phyloP scores from a whole-genome alignment of 2,888 invertebrate genomes.

The Crepidodera aurea region DNA sequence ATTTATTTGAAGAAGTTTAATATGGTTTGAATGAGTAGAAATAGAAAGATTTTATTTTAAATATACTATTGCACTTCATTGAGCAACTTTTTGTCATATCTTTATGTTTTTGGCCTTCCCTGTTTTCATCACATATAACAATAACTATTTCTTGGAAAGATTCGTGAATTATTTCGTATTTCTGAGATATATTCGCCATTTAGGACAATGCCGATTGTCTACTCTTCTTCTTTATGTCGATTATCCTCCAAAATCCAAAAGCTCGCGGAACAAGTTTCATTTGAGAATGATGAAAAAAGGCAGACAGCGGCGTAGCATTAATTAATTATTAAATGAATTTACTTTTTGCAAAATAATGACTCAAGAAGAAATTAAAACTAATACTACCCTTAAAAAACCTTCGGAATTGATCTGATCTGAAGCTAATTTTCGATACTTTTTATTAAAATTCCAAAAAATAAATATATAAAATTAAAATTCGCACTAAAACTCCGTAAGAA shows the following conservation, averaged over 20 bases:
- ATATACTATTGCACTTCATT: too few species aligned
- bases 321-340: not conserved
- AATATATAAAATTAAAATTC: too few species aligned
- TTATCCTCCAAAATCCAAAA: constrained; percentile 12
- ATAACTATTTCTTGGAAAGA: constrained; percentile 3
- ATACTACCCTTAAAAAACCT: too few species aligned
- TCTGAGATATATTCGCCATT: constrained; percentile 5
- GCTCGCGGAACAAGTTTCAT: constrained; percentile 9
- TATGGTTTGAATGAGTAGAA: too few species aligned
- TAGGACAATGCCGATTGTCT: constrained; percentile 14
- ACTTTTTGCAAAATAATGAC: not conserved
- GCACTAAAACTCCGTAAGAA: too few species aligned
- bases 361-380: not conserved
- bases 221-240: constrained; percentile 5
- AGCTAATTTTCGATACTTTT: too few species aligned
- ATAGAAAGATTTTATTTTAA: too few species aligned
- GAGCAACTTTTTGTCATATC: too few species aligned
- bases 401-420: too few species aligned
- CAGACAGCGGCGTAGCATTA: not conserved
- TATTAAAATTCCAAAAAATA: too few species aligned
- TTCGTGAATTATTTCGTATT: not conserved
- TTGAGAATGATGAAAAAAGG: constrained; percentile 9
- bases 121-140: constrained; percentile 10
- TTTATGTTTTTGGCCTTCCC: too few species aligned
- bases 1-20: too few species aligned